Evolutionary conservation across 2,113 vertebrate species (phyloP).

Genomic region (Vireo altiloquus): DNA sequence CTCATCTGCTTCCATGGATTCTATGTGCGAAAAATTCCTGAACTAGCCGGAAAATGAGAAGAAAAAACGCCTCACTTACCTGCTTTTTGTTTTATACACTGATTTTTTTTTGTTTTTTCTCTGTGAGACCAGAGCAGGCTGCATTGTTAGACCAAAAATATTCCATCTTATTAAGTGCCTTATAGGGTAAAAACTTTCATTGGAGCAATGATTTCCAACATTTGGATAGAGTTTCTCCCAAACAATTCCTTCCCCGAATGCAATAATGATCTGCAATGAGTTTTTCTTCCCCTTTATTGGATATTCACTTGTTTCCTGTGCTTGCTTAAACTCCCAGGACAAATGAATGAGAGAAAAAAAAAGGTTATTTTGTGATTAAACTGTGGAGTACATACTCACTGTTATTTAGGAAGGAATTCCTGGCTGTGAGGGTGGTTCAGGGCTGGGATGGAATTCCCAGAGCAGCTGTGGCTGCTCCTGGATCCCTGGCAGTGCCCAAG

Average conservation of each 20-base stretch:
- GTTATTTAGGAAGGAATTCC: background rate
- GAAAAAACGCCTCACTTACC: background rate
- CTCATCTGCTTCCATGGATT: background rate
- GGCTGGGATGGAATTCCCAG: background rate
- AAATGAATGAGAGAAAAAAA: background rate
- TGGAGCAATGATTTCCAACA: background rate
- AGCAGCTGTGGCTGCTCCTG: background rate
- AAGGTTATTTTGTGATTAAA: background rate
- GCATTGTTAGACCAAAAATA: background rate
- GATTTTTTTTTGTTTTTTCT: background rate
- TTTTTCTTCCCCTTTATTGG: background rate
- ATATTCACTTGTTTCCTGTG: background rate
- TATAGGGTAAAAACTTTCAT: background rate
- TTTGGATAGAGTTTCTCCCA: background rate
- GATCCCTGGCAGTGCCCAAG: background rate
- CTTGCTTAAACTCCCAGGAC: background rate
- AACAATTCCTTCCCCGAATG: background rate
- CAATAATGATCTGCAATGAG: background rate
- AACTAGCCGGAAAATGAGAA: background rate
- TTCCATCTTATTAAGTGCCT: background rate
- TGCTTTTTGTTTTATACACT: background rate
- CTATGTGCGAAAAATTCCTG: background rate
- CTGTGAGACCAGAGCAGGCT: background rate
- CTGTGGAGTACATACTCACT: accelerated
- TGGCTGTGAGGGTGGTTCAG: accelerated